These are phyloP conservation scores for Ceratotherium simum DNA, from an alignment of 2,113 vertebrate species.

Conservation along the genomic window DNA sequence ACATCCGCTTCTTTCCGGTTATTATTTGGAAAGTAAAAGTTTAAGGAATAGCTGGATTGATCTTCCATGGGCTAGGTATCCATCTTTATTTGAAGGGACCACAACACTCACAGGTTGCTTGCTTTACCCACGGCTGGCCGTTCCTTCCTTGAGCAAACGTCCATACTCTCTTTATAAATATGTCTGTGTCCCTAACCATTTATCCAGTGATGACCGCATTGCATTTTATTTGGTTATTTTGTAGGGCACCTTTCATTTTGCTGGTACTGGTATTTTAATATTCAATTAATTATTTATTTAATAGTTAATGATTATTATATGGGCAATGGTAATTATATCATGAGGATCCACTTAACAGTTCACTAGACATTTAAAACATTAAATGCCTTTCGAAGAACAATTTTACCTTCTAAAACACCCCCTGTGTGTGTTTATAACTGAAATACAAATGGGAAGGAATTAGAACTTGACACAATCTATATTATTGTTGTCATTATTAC, in stretches of 20 bases:
- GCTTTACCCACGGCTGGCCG: background rate
- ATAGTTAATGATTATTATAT: background rate
- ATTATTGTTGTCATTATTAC: background rate
- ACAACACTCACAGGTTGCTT: background rate
- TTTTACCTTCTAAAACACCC: background rate
- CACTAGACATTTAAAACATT: background rate
- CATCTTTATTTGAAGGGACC: background rate
- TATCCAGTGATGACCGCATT: background rate
- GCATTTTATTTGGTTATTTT: conserved; percentile 3
- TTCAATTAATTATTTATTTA: background rate
- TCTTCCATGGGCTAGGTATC: background rate
- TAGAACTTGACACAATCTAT: background rate
- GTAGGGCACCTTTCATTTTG: background rate
- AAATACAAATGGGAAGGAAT: conserved; percentile 9
- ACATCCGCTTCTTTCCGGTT: background rate
- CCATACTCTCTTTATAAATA: background rate
- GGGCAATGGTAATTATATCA: background rate
- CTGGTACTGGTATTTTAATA: background rate
- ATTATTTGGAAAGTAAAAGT: background rate
- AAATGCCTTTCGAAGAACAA: background rate
- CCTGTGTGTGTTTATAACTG: background rate
- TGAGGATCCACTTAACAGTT: background rate
- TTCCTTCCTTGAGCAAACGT: background rate
- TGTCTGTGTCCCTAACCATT: background rate
- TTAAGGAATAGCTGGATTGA: background rate